These are phyloP conservation scores for Anarhynchus alexandrinus DNA, from an alignment of 2,113 vertebrate species.

Conservation along the genomic window DNA sequence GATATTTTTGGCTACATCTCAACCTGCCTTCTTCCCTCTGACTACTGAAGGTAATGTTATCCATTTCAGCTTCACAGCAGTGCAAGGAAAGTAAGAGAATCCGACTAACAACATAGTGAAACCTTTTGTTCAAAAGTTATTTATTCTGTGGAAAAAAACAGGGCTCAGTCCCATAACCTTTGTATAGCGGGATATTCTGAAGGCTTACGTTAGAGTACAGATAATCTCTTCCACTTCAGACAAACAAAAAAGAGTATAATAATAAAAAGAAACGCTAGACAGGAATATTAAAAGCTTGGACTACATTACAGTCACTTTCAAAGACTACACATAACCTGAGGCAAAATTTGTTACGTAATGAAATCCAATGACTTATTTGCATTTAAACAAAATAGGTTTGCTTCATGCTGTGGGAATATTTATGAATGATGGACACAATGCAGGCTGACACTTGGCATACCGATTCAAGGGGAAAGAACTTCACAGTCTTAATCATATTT, in stretches of 20 bases:
- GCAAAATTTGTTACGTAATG: not conserved
- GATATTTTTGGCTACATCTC: constrained; percentile 20
- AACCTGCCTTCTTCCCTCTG: not conserved
- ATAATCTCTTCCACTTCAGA: constrained; percentile 25
- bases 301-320: not conserved
- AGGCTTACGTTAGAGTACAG: not conserved
- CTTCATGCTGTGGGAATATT: not conserved
- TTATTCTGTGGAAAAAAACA: not conserved
- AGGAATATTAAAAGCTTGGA: not conserved
- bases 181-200: not conserved
- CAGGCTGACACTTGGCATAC: not conserved
- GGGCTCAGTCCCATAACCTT: not conserved
- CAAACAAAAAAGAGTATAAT: constrained; percentile 16
- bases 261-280: not conserved
- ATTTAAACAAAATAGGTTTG: not conserved
- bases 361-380: not conserved
- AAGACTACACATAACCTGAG: not conserved
- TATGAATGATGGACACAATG: not conserved
- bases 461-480: not conserved
- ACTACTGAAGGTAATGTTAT: not conserved
- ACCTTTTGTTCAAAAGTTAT: constrained; percentile 13
- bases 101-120: not conserved
- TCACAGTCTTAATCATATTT: not conserved
- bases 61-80: not conserved
- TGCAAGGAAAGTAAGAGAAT: not conserved